Conservation (phyloP, 2,797 vertebrate species). For the Pyrocephalus nanus region DNA sequence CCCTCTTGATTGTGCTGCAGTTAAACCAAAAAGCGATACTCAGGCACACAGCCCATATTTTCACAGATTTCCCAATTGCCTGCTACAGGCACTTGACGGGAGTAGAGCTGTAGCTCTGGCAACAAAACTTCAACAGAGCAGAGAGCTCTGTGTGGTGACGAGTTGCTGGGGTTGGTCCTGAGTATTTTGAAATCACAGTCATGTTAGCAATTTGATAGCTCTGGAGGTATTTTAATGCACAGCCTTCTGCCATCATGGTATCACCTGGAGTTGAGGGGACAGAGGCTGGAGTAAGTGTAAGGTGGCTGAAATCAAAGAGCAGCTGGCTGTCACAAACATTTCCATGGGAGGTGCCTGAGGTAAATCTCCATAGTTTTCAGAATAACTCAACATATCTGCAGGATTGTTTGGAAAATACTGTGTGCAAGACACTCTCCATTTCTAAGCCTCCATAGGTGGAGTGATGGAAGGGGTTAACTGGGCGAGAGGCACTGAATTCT, state of each 20-base stretch:
- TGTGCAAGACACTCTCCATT: neutral
- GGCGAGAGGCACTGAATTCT: neutral
- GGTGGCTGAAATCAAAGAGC: neutral
- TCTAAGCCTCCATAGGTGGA: neutral
- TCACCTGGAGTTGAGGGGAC: neutral
- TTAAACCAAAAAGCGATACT: fast-evolving
- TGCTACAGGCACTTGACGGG: neutral
- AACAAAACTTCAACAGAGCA: neutral
- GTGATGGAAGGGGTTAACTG: slow-evolving; percentile 63
- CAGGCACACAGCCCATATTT: neutral
- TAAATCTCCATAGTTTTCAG: neutral
- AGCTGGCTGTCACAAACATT: neutral
- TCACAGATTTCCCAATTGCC: neutral
- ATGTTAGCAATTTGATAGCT: neutral
- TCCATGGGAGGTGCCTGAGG: neutral
- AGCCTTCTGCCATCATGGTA: neutral
- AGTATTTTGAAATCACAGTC: neutral
- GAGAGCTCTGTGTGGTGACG: neutral
- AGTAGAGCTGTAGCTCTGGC: neutral
- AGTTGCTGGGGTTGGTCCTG: neutral
- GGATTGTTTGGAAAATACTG: neutral
- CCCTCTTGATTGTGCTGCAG: neutral
- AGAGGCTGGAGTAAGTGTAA: neutral
- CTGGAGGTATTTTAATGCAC: neutral
- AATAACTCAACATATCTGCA: neutral